Conservation (phyloP, 2,888 invertebrate genomes). For the Mesorhabditis sp. region DNA sequence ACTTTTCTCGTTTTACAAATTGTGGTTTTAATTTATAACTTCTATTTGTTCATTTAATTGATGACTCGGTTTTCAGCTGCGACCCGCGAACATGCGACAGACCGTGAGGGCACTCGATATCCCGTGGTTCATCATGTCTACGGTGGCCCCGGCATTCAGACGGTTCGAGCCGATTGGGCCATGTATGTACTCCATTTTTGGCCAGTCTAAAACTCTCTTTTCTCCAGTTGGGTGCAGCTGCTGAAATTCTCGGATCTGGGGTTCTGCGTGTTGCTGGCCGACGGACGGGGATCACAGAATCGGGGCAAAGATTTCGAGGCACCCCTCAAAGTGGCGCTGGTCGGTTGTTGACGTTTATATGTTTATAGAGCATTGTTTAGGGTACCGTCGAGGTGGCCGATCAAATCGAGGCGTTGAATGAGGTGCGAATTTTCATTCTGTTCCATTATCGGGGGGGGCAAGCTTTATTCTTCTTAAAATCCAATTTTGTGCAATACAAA, state of each 20-base stretch:
- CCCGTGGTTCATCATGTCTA: constrained; percentile 94
- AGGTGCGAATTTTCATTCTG: constrained; percentile 64
- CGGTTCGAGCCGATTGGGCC: constrained; percentile 75
- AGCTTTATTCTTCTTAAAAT: too few species aligned
- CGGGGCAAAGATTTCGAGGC: constrained; percentile 87
- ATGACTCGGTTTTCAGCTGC: background rate
- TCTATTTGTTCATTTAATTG: too few species aligned
- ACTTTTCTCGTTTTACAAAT: too few species aligned
- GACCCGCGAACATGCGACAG: background rate
- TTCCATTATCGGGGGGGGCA: too few species aligned
- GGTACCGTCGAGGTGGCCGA: constrained; percentile 89
- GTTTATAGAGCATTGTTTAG: constrained; percentile 52
- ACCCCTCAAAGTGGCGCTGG: constrained; percentile 79
- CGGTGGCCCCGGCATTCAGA: constrained; percentile 95
- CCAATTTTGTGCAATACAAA: too few species aligned
- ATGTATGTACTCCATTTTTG: constrained; percentile 38
- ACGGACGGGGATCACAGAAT: constrained; percentile 90
- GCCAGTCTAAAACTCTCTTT: too few species aligned
- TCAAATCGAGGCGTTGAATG: constrained; percentile 87
- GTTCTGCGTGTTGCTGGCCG: constrained; percentile 89
- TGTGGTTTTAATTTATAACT: too few species aligned
- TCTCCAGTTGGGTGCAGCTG: constrained; percentile 65
- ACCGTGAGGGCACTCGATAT: constrained; percentile 18
- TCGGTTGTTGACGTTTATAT: background rate
- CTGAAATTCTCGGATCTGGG: constrained; percentile 92